phyloP scores from a whole-genome alignment of 2,113 vertebrate species.

The Leptocoma aspasia region DNA sequence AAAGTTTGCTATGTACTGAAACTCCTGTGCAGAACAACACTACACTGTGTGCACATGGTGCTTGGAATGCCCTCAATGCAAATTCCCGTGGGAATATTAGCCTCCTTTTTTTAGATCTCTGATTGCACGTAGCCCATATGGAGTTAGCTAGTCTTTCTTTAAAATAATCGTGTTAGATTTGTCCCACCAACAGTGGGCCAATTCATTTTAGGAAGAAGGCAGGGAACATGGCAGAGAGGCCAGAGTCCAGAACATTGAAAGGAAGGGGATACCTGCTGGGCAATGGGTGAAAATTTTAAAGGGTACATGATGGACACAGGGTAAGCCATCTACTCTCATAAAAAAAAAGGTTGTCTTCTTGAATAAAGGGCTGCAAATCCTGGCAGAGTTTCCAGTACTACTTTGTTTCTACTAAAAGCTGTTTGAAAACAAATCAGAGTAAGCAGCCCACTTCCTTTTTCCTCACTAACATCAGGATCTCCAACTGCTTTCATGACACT shows the following conservation, averaged over 20 bases:
- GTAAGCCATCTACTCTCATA: background rate
- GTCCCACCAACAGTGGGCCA: background rate
- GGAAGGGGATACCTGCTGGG: background rate
- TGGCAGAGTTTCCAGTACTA: background rate
- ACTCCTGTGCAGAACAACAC: background rate
- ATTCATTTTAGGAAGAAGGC: background rate
- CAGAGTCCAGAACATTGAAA: background rate
- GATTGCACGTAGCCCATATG: background rate
- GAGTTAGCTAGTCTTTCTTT: background rate
- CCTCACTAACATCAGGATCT: background rate
- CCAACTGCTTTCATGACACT: background rate
- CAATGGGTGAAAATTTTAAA: background rate
- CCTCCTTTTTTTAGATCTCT: background rate
- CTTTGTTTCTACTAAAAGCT: background rate
- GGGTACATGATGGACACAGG: background rate
- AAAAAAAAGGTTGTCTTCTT: background rate
- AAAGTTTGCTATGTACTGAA: background rate
- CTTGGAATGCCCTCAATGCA: background rate
- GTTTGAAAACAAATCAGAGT: background rate
- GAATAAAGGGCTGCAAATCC: background rate
- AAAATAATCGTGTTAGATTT: background rate
- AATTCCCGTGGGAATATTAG: background rate
- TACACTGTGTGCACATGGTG: background rate
- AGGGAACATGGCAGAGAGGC: background rate
- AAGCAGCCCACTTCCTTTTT: background rate